Evolutionary conservation across 1,140 invertebrate species (phyloP), one percentile per base, ranked within the genome.

Genomic region (Yoshiicerus persimilis): DNA sequence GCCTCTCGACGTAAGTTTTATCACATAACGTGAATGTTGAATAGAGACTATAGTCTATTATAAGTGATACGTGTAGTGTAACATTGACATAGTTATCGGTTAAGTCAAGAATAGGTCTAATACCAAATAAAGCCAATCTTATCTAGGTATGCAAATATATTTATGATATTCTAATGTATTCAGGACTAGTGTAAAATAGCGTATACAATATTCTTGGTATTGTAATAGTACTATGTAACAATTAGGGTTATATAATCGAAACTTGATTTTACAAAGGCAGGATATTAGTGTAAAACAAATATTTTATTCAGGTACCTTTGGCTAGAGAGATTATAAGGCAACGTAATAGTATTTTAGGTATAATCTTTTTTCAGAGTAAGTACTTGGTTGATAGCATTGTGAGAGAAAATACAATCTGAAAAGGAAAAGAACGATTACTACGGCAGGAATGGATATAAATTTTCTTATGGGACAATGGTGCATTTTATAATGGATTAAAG

Each of bases 1-100:
- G 92, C 96, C 97, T 86, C 94, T 98, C 90, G 97, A 98, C 95
- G 97, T 98, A 96, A 98, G 97, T 97, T 64, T 10, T 93, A 77
- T 77, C 16, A 34, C 23, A 23, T 34, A 32, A 80, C 10, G 16
- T 80, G 5, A 10, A 23, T 23, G 32, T 20, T 8, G 20, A 6
- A 8, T 27, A 66, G 11, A 27, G 10, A 41, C 9, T 11, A 13
- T 4, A 41, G 39, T 41, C 2, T 41, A 56, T 56, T 20, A n/a
- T 56, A 56, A 47, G 2, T 2, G 16, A 47, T n/a, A n/a, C n/a
- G n/a, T n/a, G n/a, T n/a, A n/a, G n/a, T n/a, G n/a, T n/a, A n/a
- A 39, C 13, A 39, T 39, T 39, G 38, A 39, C 6, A n/a, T n/a
- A n/a, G n/a, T n/a, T n/a, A n/a, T n/a, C n/a, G n/a, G n/a, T n/a